These are phyloP conservation scores for Papilio machaon DNA, from an alignment of 1,140 invertebrate species.

Conservation along the genomic window DNA sequence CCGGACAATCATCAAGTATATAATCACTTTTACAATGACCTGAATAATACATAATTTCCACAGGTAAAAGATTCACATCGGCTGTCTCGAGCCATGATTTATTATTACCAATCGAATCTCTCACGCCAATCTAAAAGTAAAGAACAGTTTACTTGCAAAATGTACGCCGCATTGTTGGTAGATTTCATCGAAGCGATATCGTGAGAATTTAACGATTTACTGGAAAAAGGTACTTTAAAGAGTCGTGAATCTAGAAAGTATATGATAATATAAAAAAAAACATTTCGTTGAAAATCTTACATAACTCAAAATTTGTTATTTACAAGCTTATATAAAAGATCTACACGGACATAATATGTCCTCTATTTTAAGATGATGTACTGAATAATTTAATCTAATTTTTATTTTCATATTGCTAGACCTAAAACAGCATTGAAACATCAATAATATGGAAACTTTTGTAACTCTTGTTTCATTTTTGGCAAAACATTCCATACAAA, in stretches of 20 bases:
- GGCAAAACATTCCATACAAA: not conserved
- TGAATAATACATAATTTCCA: not conserved
- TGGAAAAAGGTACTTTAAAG: conserved; percentile 10
- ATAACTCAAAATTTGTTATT: not conserved
- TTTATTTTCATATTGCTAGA: too few species aligned
- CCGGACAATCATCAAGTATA: too few species aligned
- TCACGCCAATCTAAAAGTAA: conserved; percentile 18
- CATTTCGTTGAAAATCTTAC: not conserved
- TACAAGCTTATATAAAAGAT: too few species aligned
- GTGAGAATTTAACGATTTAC: conserved; percentile 5
- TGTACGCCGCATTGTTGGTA: not conserved
- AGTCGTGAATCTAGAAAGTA: not conserved
- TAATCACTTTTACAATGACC: too few species aligned
- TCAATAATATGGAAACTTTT: not conserved
- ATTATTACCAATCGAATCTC: conserved; percentile 4
- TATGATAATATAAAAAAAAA: not conserved
- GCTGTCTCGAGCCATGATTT: not conserved
- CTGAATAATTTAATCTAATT: too few species aligned
- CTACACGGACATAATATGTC: too few species aligned
- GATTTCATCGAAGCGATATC: conserved; percentile 22
- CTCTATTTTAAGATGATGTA: too few species aligned
- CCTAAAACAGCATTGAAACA: not conserved
- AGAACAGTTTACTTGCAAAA: conserved; percentile 8
- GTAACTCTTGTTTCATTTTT: not conserved
- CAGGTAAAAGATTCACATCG: not conserved